Evolutionary conservation across 1,140 invertebrate genomes (phyloP).

Genomic region (Nixonia krombeini): DNA sequence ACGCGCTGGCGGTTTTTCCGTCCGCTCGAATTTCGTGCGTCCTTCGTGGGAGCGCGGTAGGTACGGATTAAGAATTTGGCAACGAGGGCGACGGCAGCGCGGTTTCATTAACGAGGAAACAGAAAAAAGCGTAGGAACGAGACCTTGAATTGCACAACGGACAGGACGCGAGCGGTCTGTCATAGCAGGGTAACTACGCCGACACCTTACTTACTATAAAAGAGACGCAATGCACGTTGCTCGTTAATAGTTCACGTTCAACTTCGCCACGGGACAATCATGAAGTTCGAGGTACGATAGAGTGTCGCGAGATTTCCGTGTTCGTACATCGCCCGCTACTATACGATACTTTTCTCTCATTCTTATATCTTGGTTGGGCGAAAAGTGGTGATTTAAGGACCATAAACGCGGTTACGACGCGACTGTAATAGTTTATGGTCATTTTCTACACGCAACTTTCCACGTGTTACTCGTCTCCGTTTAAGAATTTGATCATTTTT

Average conservation of each 20-base stretch:
- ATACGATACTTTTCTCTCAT: no score
- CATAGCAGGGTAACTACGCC: conserved; percentile 47
- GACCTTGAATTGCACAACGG: conserved; percentile 64
- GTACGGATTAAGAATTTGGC: conserved; percentile 32
- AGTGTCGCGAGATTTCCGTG: conserved; percentile 42
- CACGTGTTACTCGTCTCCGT: no score
- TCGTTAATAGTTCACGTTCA: conserved; percentile 51
- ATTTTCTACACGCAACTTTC: no score
- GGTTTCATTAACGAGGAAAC: conserved; percentile 51
- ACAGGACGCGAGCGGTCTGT: conserved; percentile 41
- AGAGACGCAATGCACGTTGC: conserved; percentile 38
- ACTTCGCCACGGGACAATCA: conserved; percentile 47
- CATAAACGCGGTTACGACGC: no score
- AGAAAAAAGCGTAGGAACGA: conserved; percentile 45
- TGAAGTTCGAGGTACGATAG: conserved; percentile 49
- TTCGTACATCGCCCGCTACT: no score
- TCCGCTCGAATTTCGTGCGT: conserved; percentile 3
- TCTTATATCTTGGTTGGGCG: no score
- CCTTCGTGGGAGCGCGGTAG: conserved; percentile 14
- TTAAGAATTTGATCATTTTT: no score
- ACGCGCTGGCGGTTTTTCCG: not conserved
- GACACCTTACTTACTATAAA: conserved; percentile 53
- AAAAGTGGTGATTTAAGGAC: no score
- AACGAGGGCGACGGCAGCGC: conserved; percentile 26
- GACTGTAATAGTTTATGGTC: no score